Evolutionary conservation across 2,888 invertebrate species (phyloP), one percentile per base, ranked within the genome.

Genomic region (Rosalia funebris): DNA sequence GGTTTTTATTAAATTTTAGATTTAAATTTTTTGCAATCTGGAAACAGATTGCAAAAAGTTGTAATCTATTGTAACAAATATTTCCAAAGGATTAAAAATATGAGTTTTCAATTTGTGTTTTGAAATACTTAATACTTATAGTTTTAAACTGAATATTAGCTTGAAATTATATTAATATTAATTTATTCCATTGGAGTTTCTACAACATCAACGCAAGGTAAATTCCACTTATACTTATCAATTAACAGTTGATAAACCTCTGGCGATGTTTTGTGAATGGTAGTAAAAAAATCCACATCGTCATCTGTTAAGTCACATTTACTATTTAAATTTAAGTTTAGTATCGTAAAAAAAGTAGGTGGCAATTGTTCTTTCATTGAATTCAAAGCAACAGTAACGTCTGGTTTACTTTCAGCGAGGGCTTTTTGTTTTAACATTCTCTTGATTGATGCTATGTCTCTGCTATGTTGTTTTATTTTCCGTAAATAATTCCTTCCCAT

Each of bases 221-320:
- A 67, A 65, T 76, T 76, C 80, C 80, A 81, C 11, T 74, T 71
- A 59, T 75, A 78, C 57, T 79, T 77, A 11, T 78, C 74, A 19
- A 68, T 68, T 48, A 81, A 70, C 32, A 77, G 50, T 53, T 76
- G 71, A 68, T 80, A 81, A 17, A 73, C 66, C 56, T 76, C 73
- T 2, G 79, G 76, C 9, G 80, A 77, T 37, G 70, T 71, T 57
- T 71, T 72, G 55, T 81, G 76, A 36, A 81, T 66, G 36, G 72
- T 73, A 11, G 72, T 75, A 54, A 79, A 76, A 63, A 80, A 78
- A 15, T 74, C 74, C 45, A 74, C 69, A 63, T 81, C 80, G 7
- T 74, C 72, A 19, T 73, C 70, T 10, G 66, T 71, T 48, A 79
- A 69, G 37, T 76, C 70, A 55, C 69, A 69, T 52, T 75, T 73